Percentiles rank a stretch among this genome's conserved stretches.
Evolutionary conservation across 2,888 invertebrate genomes (phyloP).

Genomic region (Agrotis puta): DNA sequence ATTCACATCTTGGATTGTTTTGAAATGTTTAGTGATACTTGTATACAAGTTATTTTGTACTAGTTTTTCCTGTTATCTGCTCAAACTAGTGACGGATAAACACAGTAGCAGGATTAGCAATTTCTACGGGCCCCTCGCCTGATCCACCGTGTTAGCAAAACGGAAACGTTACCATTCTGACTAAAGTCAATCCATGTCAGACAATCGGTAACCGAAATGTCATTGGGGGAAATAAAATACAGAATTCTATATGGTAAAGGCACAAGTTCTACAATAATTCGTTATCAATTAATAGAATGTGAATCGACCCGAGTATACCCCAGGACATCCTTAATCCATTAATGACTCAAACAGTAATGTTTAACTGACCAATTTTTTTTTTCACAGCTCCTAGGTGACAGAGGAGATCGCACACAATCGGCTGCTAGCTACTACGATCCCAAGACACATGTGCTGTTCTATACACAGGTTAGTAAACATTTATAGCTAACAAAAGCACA

Average conservation of each 20-base stretch:
- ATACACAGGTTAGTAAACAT: conserved; percentile 91
- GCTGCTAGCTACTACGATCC: conserved; percentile 94
- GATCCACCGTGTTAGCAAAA: too few relatives aligned
- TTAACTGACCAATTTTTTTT: neutral
- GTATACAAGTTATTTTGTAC: neutral
- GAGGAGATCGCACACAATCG: conserved; percentile 94
- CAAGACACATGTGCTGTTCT: conserved; percentile 93
- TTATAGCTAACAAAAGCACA: neutral
- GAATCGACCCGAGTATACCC: too few relatives aligned
- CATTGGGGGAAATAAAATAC: too few relatives aligned
- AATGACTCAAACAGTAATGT: neutral
- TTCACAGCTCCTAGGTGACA: conserved; percentile 92
- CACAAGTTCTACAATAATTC: too few relatives aligned
- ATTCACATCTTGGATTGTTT: conserved; percentile 29
- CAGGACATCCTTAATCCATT: too few relatives aligned
- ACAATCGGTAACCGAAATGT: too few relatives aligned
- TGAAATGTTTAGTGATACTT: neutral
- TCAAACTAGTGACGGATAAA: neutral
- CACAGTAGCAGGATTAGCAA: neutral
- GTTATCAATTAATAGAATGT: too few relatives aligned
- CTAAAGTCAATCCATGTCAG: too few relatives aligned
- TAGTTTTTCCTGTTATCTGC: conserved; percentile 3
- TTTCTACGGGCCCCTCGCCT: too few relatives aligned
- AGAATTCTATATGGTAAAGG: too few relatives aligned
- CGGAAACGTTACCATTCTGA: too few relatives aligned